Base-by-base conservation (phyloP, 2,113 vertebrate genomes). In the Phyllostomus hastatus region DNA sequence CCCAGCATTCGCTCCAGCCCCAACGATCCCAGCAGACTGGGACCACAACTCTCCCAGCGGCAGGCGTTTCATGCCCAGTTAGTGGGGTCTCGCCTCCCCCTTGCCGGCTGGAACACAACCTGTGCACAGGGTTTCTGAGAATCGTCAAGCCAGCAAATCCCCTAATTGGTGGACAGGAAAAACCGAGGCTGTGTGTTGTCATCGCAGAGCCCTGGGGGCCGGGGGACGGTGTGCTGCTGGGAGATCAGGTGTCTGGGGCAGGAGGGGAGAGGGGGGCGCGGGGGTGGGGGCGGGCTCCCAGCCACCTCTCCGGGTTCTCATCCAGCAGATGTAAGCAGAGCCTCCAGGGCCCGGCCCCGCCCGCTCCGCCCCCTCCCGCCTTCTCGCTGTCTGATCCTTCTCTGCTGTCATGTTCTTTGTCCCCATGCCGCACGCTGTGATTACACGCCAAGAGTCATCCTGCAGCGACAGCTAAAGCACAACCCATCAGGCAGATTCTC, bases 391-490 rank as follows among this genome's bases (percentile, higher is more conserved):
- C 92, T 95, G 94, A 90, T 90, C 66, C 14, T 38, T 35, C 90
- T 90, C 83, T 10, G 72, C 90, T 91, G 94, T 73, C 88, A 10
- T 26, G 84, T 92, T 92, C 97, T 97, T 97, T 95, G 96, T 97
- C 96, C 90, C 75, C 0, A 11, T 0, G 24, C 96, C 0, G 14
- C 79, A 90, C 3, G 85, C 95, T 95, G 96, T 90, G 96, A 97
- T 96, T 72, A 91, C 93, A 91, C 10, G 8, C 90, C 59, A 43
- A 19, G 75, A 78, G 92, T 66, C 84, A 19, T 31, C 91, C 94
- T 1, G 81, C 61, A 15, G 95, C 1, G 43, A 92, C 76, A 86
- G 90, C 75, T 5, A 50, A 81, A 73, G 35, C 41, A 7, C 2
- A 12, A 15, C 92, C 81, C 2, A 24, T 16, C 0, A 12, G 75